Conservation (phyloP, 2,113 vertebrate species). For the Philantomba maxwellii region DNA sequence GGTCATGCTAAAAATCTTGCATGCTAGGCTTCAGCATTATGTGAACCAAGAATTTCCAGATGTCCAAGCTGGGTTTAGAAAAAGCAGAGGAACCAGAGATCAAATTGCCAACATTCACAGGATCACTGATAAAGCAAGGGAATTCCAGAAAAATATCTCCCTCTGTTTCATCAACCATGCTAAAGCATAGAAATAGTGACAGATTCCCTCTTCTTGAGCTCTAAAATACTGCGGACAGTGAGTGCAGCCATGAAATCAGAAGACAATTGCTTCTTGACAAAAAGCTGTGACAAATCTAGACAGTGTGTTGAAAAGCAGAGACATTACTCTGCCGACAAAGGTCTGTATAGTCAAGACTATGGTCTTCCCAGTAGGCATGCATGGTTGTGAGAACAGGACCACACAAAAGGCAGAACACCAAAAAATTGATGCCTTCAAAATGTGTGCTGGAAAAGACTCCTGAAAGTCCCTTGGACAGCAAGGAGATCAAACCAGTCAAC, state of each 20-base stretch:
- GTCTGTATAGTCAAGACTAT: not conserved
- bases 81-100: not conserved
- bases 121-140: not conserved
- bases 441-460: not conserved
- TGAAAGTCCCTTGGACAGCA: not conserved
- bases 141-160: not conserved
- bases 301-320: not conserved
- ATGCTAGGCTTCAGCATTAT: not conserved
- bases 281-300: not conserved
- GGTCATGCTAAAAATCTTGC: not conserved
- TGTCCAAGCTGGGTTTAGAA: not conserved
- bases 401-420: not conserved
- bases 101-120: not conserved
- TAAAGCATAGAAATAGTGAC: not conserved
- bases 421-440: not conserved
- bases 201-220: not conserved
- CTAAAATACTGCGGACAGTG: not conserved
- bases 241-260: not conserved
- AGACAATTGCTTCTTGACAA: not conserved
- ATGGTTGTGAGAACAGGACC: not conserved
- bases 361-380: not conserved
- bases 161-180: not conserved
- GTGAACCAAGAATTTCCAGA: not conserved
- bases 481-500: not conserved
- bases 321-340: not conserved